Evolutionary conservation across 2,888 invertebrate species (phyloP), one percentile per base, ranked within the genome.

Genomic region (Acheta domesticus): DNA sequence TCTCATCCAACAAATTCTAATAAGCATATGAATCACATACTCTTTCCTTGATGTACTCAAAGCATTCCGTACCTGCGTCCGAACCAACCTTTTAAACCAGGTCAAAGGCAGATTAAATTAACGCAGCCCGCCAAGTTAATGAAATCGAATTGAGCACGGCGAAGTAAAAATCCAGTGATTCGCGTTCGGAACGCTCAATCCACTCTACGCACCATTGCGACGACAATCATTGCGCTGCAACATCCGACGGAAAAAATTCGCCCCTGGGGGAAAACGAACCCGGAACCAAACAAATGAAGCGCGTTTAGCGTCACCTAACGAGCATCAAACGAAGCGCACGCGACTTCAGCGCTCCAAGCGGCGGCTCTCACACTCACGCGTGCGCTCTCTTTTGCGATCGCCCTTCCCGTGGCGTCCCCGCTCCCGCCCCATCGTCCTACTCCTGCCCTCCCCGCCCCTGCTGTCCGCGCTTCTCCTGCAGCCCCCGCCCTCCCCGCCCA

Each of bases 341-440:
- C 62, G 81, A 78, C 76, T 50, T 49, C 76, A 78, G 12, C 76
- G 73, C 77, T 80, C 77, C 23, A 50, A 49, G 79, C 50, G 78
- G 49, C 19, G 20, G 50, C 62, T 76, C 50, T 20, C 14, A 73
- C 36, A 20, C 12, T 16, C 23, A 62, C 21, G 77, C 76, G 19
- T 23, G 62, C 62, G 77, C 73, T 36, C 36, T 16, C 62, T n/a
- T 62, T n/a, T 12, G 62, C 16, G 14, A n/a, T 14, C 62, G 1
- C 16, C 62, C 14, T 16, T 3, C 12, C 4, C 14, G 8, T 62
- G 14, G 12, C 16, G 16, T 62, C 16, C 62, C 62, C 62, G 16
- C 62, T n/a, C 0, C 62, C 62, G 8, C 0, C 16, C 62, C 11
- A 11, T 19, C 23, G 62, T 77, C 73, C 74, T 74, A 77, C 76